Evolutionary conservation across 2,888 invertebrate genomes (phyloP).

Genomic region (Catotricha subobsoleta): DNA sequence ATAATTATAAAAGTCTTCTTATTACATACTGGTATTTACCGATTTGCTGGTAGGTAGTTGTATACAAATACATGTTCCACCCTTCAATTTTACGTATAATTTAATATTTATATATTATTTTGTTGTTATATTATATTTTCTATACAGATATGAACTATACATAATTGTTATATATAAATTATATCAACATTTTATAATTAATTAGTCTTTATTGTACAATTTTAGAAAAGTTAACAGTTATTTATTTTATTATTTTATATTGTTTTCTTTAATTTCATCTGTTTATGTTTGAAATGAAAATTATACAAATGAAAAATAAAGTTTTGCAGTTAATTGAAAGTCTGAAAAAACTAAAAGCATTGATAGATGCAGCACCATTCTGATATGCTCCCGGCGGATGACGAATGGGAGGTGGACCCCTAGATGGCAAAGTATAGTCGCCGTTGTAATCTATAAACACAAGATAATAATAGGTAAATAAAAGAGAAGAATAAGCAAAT

Average conservation of each 20-base stretch:
- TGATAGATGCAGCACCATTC: slow-evolving; percentile 16
- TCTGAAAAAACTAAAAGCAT: slow-evolving; percentile 3
- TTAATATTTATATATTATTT: no score
- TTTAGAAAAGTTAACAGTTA: neutral
- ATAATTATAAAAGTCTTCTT: no score
- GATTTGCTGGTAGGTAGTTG: no score
- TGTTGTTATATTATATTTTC: no score
- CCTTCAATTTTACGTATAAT: no score
- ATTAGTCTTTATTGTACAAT: neutral
- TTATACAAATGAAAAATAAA: slow-evolving; percentile 4
- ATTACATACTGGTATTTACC: no score
- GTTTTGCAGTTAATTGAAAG: slow-evolving; percentile 5
- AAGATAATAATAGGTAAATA: no score
- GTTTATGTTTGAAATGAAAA: neutral
- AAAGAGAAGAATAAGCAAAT: no score
- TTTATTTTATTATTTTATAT: no score
- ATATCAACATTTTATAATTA: neutral
- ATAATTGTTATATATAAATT: no score
- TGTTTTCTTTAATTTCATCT: neutral
- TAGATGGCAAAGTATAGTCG: slow-evolving; percentile 8
- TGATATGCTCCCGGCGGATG: slow-evolving; percentile 31
- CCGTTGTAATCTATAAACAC: slow-evolving; percentile 15
- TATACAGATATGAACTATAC: no score
- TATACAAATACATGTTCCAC: no score
- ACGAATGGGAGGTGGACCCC: slow-evolving; percentile 23